Percentiles rank a stretch among this genome's conserved stretches.
These are phyloP conservation scores for Knipowitschia caucasica DNA, from an alignment of 2,797 vertebrate genomes.

Conservation along the genomic window DNA sequence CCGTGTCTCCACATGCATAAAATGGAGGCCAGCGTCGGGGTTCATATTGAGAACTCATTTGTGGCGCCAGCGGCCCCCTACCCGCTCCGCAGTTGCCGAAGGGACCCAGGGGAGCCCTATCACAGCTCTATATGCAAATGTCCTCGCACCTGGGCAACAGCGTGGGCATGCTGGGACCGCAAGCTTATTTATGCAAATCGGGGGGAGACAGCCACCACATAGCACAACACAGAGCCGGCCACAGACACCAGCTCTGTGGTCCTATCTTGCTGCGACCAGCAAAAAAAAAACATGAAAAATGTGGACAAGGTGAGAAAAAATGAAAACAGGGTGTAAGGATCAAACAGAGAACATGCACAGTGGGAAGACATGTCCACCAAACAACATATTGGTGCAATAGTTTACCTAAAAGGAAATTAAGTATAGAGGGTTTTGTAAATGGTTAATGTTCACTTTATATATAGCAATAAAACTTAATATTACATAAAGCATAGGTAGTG, in stretches of 20 bases:
- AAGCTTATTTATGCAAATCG: constrained; percentile 99
- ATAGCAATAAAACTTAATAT: not conserved
- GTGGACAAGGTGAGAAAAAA: constrained; percentile 35
- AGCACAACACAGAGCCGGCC: constrained; percentile 73
- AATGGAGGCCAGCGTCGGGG: constrained; percentile 81
- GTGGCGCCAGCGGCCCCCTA: constrained; percentile 87
- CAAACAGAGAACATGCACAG: constrained; percentile 33
- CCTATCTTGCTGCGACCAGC: constrained; percentile 83
- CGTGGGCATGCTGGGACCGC: constrained; percentile 91
- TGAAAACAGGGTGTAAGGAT: constrained; percentile 32
- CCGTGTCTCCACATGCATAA: constrained; percentile 63
- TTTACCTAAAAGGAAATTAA: not conserved
- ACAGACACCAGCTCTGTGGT: constrained; percentile 65
- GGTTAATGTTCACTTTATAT: not conserved
- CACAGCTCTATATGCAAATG: constrained; percentile 99
- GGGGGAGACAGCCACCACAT: constrained; percentile 68
- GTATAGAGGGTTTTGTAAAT: not conserved
- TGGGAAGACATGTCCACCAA: constrained; percentile 8
- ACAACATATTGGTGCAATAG: not conserved
- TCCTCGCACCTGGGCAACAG: constrained; percentile 97
- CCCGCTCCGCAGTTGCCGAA: constrained; percentile 94
- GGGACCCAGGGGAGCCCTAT: constrained; percentile 97
- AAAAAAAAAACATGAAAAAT: constrained; percentile 60
- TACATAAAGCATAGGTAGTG: too few species aligned
- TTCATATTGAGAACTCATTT: constrained; percentile 99